Conservation (phyloP, 1,140 invertebrate species). For the Piezodorus guildinii region DNA sequence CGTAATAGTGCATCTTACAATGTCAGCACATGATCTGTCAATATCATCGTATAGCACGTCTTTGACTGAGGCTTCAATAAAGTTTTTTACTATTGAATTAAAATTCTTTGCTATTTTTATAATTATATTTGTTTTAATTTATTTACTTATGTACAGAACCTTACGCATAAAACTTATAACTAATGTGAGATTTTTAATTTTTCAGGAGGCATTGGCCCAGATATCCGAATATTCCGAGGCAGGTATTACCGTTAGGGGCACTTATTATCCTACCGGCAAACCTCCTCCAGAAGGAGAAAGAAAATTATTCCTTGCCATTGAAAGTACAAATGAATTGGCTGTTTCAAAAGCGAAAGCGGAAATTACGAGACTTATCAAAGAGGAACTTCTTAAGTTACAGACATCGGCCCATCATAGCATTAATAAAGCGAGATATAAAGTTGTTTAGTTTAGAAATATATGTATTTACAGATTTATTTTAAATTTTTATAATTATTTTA, state of each 20-base stretch:
- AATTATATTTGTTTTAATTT: no score
- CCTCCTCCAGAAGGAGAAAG: slow-evolving; percentile 84
- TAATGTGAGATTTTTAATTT: slow-evolving; percentile 20
- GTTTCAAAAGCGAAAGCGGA: slow-evolving; percentile 97
- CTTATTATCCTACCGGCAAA: slow-evolving; percentile 85
- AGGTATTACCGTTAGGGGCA: slow-evolving; percentile 95
- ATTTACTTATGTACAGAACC: no score
- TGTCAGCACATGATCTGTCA: no score
- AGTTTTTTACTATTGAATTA: no score
- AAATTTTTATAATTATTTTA: not conserved
- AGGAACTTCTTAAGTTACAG: slow-evolving; percentile 89
- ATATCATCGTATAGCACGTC: no score
- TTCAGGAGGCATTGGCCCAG: slow-evolving; percentile 86
- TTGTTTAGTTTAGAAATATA: slow-evolving; percentile 48
- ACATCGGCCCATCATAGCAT: slow-evolving; percentile 73
- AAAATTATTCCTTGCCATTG: slow-evolving; percentile 96
- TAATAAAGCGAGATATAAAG: slow-evolving; percentile 91
- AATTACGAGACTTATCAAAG: slow-evolving; percentile 94
- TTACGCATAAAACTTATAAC: no score
- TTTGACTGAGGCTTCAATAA: no score
- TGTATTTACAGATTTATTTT: not conserved
- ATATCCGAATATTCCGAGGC: slow-evolving; percentile 99
- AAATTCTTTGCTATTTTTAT: no score
- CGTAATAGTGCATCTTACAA: no score
- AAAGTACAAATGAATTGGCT: slow-evolving; percentile 92